Conservation (phyloP, 2,113 vertebrate species). For the Dipodomys merriami region DNA sequence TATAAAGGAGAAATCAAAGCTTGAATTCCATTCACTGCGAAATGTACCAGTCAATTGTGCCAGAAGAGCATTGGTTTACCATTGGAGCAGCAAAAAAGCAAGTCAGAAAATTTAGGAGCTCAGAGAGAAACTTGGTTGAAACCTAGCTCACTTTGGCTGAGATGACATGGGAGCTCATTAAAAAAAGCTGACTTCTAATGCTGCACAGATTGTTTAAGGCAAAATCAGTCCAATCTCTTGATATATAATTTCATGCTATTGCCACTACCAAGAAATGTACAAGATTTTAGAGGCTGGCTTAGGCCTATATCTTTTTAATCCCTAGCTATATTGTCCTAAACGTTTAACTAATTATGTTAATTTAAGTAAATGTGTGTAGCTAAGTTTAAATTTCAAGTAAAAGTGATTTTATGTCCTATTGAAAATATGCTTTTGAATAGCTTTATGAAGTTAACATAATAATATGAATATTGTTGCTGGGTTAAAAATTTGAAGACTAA, state of each 20-base stretch:
- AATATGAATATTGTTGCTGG: background rate
- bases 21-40: background rate
- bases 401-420: slow-evolving; percentile 1
- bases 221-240: background rate
- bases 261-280: background rate
- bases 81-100: background rate
- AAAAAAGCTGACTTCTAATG: slow-evolving; percentile 33
- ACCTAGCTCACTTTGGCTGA: slow-evolving; percentile 12
- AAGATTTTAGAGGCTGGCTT: slow-evolving; percentile 13
- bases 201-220: background rate
- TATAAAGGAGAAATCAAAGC: background rate
- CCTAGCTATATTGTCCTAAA: background rate
- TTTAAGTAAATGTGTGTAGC: background rate
- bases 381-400: slow-evolving; percentile 51
- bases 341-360: background rate
- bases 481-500: slow-evolving; percentile 27
- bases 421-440: background rate
- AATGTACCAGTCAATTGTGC: background rate
- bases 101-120: background rate
- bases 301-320: background rate
- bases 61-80: background rate
- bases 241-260: background rate
- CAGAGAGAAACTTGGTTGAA: slow-evolving; percentile 51
- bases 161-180: background rate
- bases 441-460: background rate